Percentiles rank a stretch among this genome's conserved stretches.
Evolutionary conservation across 2,888 invertebrate genomes (phyloP).

Genomic region (Pristionchus entomophagus): DNA sequence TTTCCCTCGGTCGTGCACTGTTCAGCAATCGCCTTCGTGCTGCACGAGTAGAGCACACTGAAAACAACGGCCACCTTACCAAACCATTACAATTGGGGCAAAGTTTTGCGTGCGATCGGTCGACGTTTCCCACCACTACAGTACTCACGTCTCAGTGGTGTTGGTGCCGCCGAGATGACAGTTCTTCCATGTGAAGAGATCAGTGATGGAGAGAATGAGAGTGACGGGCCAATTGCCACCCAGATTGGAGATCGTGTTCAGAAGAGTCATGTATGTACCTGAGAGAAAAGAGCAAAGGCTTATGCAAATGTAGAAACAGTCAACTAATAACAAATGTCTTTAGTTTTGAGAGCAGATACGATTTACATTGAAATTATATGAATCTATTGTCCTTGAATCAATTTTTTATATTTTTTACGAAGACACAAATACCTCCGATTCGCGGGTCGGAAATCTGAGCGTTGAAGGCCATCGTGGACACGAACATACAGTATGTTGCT

Average conservation of each 20-base stretch:
- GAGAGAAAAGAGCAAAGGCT: neutral
- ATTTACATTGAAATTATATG: no score
- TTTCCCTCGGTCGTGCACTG: slow-evolving; percentile 65
- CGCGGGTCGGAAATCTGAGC: slow-evolving; percentile 95
- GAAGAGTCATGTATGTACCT: slow-evolving; percentile 96
- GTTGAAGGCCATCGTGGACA: slow-evolving; percentile 96
- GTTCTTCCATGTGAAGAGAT: slow-evolving; percentile 74
- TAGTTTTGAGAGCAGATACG: no score
- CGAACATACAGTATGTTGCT: slow-evolving; percentile 95
- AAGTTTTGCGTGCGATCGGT: no score
- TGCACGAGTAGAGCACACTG: slow-evolving; percentile 71
- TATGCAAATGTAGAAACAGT: no score
- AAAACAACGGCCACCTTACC: slow-evolving; percentile 46
- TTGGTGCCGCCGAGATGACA: slow-evolving; percentile 65
- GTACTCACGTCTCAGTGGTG: slow-evolving; percentile 50
- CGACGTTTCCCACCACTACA: neutral
- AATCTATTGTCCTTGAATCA: no score
- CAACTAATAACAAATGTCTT: no score
- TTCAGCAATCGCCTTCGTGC: slow-evolving; percentile 68
- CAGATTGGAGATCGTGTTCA: slow-evolving; percentile 94
- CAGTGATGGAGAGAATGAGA: slow-evolving; percentile 69
- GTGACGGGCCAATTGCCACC: slow-evolving; percentile 95
- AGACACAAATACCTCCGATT: slow-evolving; percentile 82
- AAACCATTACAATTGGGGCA: neutral
- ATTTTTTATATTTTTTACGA: neutral